Conservation (phyloP, 2,113 vertebrate genomes). For the Labeo rohita region DNA sequence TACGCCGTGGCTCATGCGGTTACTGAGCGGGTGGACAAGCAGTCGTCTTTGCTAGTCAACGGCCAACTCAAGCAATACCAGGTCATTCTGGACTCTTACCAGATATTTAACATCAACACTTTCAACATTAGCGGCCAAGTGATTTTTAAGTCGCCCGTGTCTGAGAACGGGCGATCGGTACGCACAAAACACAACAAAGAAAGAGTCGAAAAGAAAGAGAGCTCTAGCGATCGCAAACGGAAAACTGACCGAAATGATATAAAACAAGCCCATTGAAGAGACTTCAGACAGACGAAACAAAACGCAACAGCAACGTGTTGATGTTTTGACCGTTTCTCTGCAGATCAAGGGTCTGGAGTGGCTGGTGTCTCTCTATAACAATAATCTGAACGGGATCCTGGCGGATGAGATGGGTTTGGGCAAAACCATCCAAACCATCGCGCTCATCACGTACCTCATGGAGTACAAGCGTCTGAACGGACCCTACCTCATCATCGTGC, state of each 20-base stretch:
- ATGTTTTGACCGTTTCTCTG: neutral
- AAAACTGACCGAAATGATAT: too few relatives aligned
- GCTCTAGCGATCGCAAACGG: too few relatives aligned
- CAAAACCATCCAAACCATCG: conserved; percentile 98
- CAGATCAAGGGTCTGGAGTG: conserved; percentile 96
- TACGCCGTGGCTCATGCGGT: conserved; percentile 95
- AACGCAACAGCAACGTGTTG: too few relatives aligned
- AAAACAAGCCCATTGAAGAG: too few relatives aligned
- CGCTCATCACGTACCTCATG: conserved; percentile 98
- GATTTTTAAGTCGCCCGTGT: neutral
- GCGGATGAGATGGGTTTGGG: conserved; percentile 97
- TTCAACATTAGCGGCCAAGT: neutral
- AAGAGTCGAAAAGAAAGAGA: too few relatives aligned
- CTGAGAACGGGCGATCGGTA: neutral
- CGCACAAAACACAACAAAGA: neutral
- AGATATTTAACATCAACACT: neutral
- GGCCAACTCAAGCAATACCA: conserved; percentile 97
- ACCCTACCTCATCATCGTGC: conserved; percentile 97
- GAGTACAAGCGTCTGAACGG: conserved; percentile 95
- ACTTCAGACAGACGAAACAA: too few relatives aligned
- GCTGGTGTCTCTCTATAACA: conserved; percentile 97
- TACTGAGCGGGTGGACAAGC: conserved; percentile 91
- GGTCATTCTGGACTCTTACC: conserved; percentile 31
- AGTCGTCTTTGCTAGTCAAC: conserved; percentile 90
- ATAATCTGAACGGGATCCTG: conserved; percentile 97